Conservation (phyloP, 2,888 invertebrate genomes). For the Plemyria rubiginata region DNA sequence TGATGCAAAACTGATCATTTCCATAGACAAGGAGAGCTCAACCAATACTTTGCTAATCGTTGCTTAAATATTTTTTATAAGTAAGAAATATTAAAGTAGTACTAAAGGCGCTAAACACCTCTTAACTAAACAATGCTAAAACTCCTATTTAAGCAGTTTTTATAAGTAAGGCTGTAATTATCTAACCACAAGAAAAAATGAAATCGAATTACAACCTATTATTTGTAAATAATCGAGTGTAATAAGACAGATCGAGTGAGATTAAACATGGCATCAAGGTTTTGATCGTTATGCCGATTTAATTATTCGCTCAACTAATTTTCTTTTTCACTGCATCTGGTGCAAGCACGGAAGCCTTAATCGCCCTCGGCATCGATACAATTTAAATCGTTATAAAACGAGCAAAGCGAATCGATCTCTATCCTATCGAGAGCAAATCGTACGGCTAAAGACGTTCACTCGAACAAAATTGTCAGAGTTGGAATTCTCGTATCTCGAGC, state of each 20-base stretch:
- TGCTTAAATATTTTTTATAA: no score
- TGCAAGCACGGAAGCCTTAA: conserved; percentile 71
- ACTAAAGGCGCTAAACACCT: no score
- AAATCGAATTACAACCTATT: not conserved
- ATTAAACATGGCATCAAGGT: conserved; percentile 24
- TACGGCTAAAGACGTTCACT: conserved; percentile 77
- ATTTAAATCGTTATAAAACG: conserved; percentile 80
- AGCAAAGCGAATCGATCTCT: conserved; percentile 78
- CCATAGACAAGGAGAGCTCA: no score
- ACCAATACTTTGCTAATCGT: no score
- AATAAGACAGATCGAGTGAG: not conserved
- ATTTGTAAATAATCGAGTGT: no score
- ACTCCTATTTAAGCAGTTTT: no score
- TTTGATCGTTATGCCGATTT: conserved; percentile 35
- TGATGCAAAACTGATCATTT: no score
- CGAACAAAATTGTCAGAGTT: conserved; percentile 54
- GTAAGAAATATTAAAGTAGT: no score
- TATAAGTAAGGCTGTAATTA: no score
- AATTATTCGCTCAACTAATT: conserved; percentile 61
- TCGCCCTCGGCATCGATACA: conserved; percentile 78
- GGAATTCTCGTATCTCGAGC: conserved; percentile 67
- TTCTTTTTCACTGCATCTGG: conserved; percentile 59
- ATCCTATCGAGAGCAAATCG: conserved; percentile 81
- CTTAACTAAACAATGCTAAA: no score
- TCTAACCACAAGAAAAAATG: not conserved